Base-by-base conservation (phyloP, 2,888 invertebrate genomes). In the Macrosoma leucophasiata region DNA sequence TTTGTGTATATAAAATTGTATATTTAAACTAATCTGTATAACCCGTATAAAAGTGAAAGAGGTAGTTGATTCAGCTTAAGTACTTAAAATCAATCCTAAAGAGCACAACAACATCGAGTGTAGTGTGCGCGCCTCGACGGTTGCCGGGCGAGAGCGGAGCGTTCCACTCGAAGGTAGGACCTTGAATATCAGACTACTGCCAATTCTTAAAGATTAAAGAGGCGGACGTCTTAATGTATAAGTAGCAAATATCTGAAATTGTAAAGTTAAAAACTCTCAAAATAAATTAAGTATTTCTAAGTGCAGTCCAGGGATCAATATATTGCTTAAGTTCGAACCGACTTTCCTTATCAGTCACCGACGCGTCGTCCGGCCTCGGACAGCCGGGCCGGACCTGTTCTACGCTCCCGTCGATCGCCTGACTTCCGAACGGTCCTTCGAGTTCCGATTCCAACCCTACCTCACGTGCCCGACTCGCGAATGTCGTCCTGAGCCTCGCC, bases 21-120 rank as follows among this genome's bases (percentile, higher is more conserved):
- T 82, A 82, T 82, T 84, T 84, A 81, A 81, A 82, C 82, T 82
- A 82, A 77, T 81, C 74, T 82, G 79, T 81, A 82, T 72, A 82
- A 84, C 82, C 84, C 84, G 82, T 82, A 82, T 81, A 82, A 82
- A 79, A 82, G 78, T 74, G 79, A 79, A 81, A 82, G 82, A 82
- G 82, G 82, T 84, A 82, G 76, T 69, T 78, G 71, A 74, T 81
- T 81, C 77, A 81, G 81, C 79, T 81, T 82, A 78, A 81, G 82
- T 81, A 79, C 78, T 72, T 75, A 74, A 76, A 77, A 77, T 74
- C 68, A 73, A 76, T 71, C 66, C 66, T 72, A 66, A 71, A 68
- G 68, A 70, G 68, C 71, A 67, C 65, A 62, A 53, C 56, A 51
- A 66, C 62, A 60, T 61, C 62, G 62, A 63, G 52, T 56, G 59